Base-by-base conservation (phyloP, 2,888 invertebrate genomes). In the Beris chalybata region DNA sequence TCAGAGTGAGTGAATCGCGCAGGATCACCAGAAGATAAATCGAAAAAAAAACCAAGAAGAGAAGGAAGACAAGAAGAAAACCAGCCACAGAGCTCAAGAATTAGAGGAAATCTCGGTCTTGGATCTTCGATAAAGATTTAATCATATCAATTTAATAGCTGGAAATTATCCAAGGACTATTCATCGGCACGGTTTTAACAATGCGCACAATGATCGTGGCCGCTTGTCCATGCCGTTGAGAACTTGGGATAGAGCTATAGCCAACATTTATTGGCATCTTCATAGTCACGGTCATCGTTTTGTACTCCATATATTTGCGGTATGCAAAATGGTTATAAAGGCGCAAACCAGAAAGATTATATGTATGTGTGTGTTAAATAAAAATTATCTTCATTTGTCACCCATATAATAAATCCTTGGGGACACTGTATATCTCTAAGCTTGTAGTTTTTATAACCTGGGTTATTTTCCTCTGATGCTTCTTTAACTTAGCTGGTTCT, bases 61-160 rank as follows among this genome's bases (percentile, higher is more conserved):
- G 30, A 30, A n/a, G 3, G 30, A 53, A 32, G 12, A 15, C 15
- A 6, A 52, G 4, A n/a, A 54, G 6, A 56, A 13, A 38, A 56
- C 13, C 11, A 38, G 9, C 31, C 12, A 30, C 53, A 53, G n/a
- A 53, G 12, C 30, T 38, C 43, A n/a, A 50, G 38, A 15, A 64
- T 66, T 50, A 50, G 45, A 38, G 55, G 48, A 38, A 59, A 65
- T 68, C 63, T 55, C 44, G 15, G 48, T 47, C 38, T 66, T 54
- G 47, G 47, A 69, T 66, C 68, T 64, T n/a, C 68, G 63, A 66
- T 66, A 66, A 64, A 66, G 66, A 64, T 69, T 69, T 69, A 69
- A 66, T 68, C 66, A 68, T 66, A 68, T 68, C 64, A 64, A 66
- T 65, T 69, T 66, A 69, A 66, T 69, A 66, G 68, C 68, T 65